A percentile compares a stretch with the other conserved stretches of the same genome.
Conservation (phyloP, 2,113 vertebrate species). For the Eupsittula cactorum region DNA sequence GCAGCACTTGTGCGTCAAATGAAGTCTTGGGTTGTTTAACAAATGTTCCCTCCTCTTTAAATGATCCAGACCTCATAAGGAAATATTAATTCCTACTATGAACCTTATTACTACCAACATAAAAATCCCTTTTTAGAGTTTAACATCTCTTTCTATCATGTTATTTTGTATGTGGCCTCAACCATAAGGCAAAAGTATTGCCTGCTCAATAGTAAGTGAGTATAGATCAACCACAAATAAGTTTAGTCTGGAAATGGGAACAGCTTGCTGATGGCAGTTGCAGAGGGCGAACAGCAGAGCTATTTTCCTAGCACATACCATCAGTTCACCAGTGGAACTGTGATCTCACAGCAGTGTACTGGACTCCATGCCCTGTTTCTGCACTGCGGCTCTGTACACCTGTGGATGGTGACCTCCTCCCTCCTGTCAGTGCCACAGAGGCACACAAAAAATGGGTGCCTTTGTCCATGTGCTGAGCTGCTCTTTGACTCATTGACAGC, state of each 20-base stretch:
- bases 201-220: neutral
- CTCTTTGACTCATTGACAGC: neutral
- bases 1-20: neutral
- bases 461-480: neutral
- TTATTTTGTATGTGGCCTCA: neutral
- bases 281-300: neutral
- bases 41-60: neutral
- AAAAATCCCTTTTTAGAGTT: neutral
- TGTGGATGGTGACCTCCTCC: neutral
- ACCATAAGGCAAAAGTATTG: neutral
- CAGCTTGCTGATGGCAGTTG: neutral
- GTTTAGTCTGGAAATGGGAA: neutral
- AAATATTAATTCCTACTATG: neutral
- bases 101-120: neutral
- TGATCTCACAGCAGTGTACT: neutral
- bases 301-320: neutral
- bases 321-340: neutral
- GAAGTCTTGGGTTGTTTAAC: conserved; percentile 1
- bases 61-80: neutral
- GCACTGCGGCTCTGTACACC: neutral
- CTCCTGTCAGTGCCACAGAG: neutral
- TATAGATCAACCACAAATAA: neutral
- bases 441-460: neutral
- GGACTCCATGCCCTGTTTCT: neutral
- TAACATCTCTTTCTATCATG: neutral